Base-by-base conservation (phyloP, 2,797 vertebrate species). In the Eulemur mongoz region DNA sequence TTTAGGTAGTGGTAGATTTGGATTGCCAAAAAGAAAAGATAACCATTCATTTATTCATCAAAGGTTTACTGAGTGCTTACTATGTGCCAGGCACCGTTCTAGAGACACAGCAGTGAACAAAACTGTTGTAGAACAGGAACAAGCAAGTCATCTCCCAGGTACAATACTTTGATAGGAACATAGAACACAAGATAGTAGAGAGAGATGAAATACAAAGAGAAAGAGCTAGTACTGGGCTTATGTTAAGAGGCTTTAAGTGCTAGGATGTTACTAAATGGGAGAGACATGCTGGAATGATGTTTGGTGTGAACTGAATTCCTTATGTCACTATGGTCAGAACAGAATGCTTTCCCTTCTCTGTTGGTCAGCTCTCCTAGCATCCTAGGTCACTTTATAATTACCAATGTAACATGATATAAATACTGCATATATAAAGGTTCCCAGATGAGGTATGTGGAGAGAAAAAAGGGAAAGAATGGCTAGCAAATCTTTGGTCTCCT, bases 21-120 rank as follows among this genome's bases (percentile, higher is more conserved):
- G 65, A 91, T 35, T 95, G 40, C 80, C 88, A 96, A 83, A 85
- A 43, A 76, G 38, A 92, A 87, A 75, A 45, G 20, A n/a, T 45
- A 84, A 57, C 48, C 73, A 80, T 73, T 89, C 27, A 86, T 89
- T 90, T 25, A n/a, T 54, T 67, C 30, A 40, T 48, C 81, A 70
- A 57, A 93, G 50, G 82, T n/a, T 61, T 93, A 79, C 4, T 80
- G 48, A 91, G 32, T 87, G 54, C 67, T 92, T 17, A 89, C 48
- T 69, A 7, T 88, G 40, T 72, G 22, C 30, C 61, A 38, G 38
- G 35, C 45, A 82, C n/a, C 40, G 2, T 63, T 79, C 38, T 27
- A 82, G 72, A 89, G 40, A 83, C 27, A 80, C 2, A 72, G 57
- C 40, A 92, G 35, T 72, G 40, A 40, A 52, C 30, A 72, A 40